These are phyloP conservation scores for Drosophila longiperda DNA, from an alignment of 2,888 invertebrate species.

Conservation along the genomic window DNA sequence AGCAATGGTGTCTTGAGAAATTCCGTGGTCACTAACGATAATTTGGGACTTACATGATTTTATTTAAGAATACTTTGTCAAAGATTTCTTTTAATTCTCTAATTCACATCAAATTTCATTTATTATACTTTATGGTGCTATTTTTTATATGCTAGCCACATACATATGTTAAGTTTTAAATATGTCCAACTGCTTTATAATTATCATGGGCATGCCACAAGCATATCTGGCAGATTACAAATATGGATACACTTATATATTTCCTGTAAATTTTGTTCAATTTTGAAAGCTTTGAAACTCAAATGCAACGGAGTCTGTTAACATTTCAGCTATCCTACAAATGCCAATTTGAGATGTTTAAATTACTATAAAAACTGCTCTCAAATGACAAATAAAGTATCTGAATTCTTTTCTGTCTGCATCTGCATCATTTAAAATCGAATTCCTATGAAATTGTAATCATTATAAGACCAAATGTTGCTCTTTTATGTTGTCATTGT, in stretches of 20 bases:
- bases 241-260: not conserved
- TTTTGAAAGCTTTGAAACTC: not conserved
- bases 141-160: not conserved
- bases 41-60: not conserved
- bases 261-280: not conserved
- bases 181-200: not conserved
- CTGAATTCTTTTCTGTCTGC: not conserved
- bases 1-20: slow-evolving; percentile 9
- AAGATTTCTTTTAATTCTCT: slow-evolving; percentile 1
- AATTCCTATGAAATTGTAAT: not conserved
- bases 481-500: not conserved
- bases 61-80: not conserved
- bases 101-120: not conserved
- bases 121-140: slow-evolving; percentile 1
- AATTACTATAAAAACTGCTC: not conserved
- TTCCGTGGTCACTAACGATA: slow-evolving; percentile 1
- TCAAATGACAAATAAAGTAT: not conserved
- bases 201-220: not conserved
- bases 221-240: not conserved
- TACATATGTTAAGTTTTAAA: not conserved
- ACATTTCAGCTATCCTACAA: slow-evolving; percentile 3
- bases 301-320: not conserved
- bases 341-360: not conserved
- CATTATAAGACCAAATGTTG: not conserved
- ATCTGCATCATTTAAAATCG: not conserved